Evolutionary conservation across 2,888 invertebrate genomes (phyloP).

Genomic region (Carpatolechia fugitivella): DNA sequence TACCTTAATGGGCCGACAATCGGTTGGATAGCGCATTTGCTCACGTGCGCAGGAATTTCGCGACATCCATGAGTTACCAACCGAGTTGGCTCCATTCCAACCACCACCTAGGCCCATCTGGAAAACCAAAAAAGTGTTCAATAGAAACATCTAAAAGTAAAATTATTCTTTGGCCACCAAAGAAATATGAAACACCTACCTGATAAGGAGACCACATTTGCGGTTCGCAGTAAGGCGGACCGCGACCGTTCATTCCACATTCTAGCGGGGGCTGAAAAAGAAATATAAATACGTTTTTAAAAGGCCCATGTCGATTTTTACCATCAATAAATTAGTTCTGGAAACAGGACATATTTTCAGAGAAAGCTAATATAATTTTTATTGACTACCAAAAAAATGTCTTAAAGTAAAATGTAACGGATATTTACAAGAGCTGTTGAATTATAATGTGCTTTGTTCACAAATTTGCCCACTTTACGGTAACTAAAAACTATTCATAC

Average conservation of each 20-base stretch:
- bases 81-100: constrained; percentile 51
- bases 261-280: constrained; percentile 68
- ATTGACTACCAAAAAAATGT: too few species aligned
- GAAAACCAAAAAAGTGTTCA: constrained; percentile 22
- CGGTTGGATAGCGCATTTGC: constrained; percentile 58
- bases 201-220: constrained; percentile 74
- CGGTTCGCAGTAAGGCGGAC: constrained; percentile 62
- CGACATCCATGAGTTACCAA: constrained; percentile 50
- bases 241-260: constrained; percentile 62
- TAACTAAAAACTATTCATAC: not conserved
- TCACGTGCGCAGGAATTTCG: constrained; percentile 60
- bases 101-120: constrained; percentile 60
- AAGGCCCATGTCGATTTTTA: not conserved
- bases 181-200: constrained; percentile 36
- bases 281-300: constrained; percentile 3
- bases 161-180: too few species aligned
- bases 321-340: too few species aligned
- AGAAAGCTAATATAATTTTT: too few species aligned
- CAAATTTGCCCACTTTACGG: not conserved
- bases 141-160: too few species aligned
- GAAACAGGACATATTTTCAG: too few species aligned
- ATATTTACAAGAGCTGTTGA: too few species aligned
- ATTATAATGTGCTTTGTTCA: too few species aligned
- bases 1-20: constrained; percentile 66
- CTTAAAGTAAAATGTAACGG: too few species aligned